phyloP scores from a whole-genome alignment of 2,888 invertebrate genomes.

The Cantharis nigra region DNA sequence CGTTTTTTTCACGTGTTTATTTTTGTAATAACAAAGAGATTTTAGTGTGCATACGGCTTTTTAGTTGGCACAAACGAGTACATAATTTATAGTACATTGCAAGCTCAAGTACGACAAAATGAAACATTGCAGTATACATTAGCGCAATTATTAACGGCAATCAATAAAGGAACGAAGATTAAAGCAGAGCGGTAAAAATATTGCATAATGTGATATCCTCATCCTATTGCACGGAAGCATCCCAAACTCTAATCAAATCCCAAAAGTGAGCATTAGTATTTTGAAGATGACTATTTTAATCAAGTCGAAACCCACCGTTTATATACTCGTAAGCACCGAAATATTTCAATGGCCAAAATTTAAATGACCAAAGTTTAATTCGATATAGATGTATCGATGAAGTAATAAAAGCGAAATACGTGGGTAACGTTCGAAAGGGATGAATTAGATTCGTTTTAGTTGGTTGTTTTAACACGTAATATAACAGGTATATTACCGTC shows the following conservation, averaged over 20 bases:
- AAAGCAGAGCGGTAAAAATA: no score
- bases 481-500: slow-evolving; percentile 22
- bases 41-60: background rate
- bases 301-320: background rate
- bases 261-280: background rate
- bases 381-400: background rate
- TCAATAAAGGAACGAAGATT: no score
- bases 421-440: background rate
- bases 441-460: slow-evolving; percentile 8
- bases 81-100: background rate
- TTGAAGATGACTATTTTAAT: background rate
- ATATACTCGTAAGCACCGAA: background rate
- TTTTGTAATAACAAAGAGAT: background rate
- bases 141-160: background rate
- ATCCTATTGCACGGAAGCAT: no score
- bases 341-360: background rate
- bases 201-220: no score
- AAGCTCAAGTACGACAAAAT: background rate
- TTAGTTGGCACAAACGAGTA: background rate
- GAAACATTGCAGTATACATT: background rate
- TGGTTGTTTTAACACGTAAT: slow-evolving; percentile 22
- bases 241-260: background rate
- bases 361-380: background rate
- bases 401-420: background rate
- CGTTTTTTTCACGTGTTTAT: background rate